A percentile compares a stretch with the other conserved stretches of the same genome.
Evolutionary conservation across 2,113 vertebrate genomes (phyloP).

Genomic region (Murina feae): DNA sequence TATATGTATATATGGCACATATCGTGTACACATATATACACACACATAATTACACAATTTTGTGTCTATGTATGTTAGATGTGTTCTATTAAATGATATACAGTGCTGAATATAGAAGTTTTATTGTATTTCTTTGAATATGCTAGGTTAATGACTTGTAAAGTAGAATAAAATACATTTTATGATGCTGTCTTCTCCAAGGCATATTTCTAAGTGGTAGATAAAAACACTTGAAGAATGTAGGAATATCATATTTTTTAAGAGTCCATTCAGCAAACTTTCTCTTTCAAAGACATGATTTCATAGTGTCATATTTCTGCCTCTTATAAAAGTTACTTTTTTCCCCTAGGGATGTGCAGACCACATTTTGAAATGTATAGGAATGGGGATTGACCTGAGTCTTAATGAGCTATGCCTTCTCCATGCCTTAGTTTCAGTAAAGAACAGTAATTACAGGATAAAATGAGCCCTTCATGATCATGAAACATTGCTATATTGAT

Average conservation of each 20-base stretch:
- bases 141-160: slow-evolving; percentile 63
- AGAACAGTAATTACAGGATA: slow-evolving; percentile 68
- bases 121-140: slow-evolving; percentile 34
- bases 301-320: slow-evolving; percentile 47
- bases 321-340: slow-evolving; percentile 32
- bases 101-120: neutral
- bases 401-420: slow-evolving; percentile 70
- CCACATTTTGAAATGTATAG: slow-evolving; percentile 59
- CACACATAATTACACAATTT: neutral
- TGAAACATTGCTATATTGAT: slow-evolving; percentile 56
- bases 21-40: neutral
- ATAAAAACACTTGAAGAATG: slow-evolving; percentile 37
- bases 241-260: neutral
- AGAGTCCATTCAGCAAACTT: slow-evolving; percentile 25
- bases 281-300: slow-evolving; percentile 32
- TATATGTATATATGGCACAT: neutral
- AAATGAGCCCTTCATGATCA: slow-evolving; percentile 56
- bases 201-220: slow-evolving; percentile 61
- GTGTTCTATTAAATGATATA: neutral
- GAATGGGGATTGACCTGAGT: neutral
- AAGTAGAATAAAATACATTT: slow-evolving; percentile 51
- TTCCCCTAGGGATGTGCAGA: slow-evolving; percentile 42
- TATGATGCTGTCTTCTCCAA: slow-evolving; percentile 56
- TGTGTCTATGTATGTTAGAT: neutral
- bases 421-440: slow-evolving; percentile 64